Evolutionary conservation across 2,113 vertebrate genomes (phyloP).

Genomic region (Rallus limicola): DNA sequence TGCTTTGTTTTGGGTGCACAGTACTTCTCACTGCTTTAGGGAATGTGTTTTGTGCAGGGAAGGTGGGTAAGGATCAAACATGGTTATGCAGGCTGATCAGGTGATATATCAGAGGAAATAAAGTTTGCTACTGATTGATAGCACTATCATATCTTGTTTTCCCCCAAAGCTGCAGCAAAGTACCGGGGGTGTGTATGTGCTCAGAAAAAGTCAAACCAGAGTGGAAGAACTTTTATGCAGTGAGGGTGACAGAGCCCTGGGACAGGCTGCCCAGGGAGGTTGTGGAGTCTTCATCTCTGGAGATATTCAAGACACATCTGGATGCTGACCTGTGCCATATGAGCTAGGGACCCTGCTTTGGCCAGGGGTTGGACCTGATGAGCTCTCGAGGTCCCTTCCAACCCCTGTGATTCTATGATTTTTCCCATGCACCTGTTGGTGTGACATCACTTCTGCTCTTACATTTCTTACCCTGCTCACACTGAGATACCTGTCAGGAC

Average conservation of each 20-base stretch:
- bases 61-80: neutral
- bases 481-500: neutral
- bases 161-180: neutral
- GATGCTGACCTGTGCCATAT: too few species aligned
- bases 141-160: too few species aligned
- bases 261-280: too few species aligned
- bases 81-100: neutral
- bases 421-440: neutral
- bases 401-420: neutral
- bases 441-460: neutral
- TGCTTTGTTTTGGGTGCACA: neutral
- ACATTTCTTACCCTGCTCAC: neutral
- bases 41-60: neutral
- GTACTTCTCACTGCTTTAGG: neutral
- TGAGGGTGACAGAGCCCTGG: too few species aligned
- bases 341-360: too few species aligned
- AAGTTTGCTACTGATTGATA: neutral
- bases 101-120: neutral
- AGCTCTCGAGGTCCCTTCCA: too few species aligned
- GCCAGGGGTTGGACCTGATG: too few species aligned
- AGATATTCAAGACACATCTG: too few species aligned
- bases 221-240: neutral
- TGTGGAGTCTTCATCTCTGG: too few species aligned
- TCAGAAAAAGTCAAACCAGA: neutral
- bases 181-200: neutral